Evolutionary conservation across 2,888 invertebrate species (phyloP).

Genomic region (Antitype chi): DNA sequence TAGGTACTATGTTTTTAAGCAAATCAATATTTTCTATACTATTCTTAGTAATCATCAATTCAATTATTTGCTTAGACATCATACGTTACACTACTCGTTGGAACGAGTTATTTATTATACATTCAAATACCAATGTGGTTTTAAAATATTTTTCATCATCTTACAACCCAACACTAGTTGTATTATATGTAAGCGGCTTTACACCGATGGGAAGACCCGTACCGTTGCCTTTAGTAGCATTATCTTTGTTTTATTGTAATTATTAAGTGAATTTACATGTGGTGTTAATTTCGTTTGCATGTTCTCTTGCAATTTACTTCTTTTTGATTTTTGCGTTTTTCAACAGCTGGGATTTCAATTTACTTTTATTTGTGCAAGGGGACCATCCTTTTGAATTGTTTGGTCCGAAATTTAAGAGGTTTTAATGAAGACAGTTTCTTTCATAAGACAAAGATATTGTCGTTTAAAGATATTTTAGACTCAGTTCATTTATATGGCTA

Average conservation of each 20-base stretch:
- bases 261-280: slow-evolving; percentile 52
- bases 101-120: background rate
- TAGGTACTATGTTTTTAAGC: too few relatives aligned
- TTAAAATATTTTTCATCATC: background rate
- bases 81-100: too few relatives aligned
- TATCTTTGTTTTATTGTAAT: slow-evolving; percentile 53
- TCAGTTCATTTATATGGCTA: too few relatives aligned
- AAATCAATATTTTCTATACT: too few relatives aligned
- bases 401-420: background rate
- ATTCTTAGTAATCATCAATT: background rate
- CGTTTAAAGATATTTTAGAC: background rate
- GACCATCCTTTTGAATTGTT: background rate
- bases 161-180: background rate
- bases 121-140: background rate
- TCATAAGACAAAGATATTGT: background rate
- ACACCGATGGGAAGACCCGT: slow-evolving; percentile 24
- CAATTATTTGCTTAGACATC: background rate
- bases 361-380: background rate
- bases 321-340: slow-evolving; percentile 23
- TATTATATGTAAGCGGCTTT: slow-evolving; percentile 25
- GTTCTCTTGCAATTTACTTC: slow-evolving; percentile 34
- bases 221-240: slow-evolving; percentile 58
- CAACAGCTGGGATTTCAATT: slow-evolving; percentile 3
- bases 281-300: slow-evolving; percentile 44
- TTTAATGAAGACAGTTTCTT: background rate